These are phyloP conservation scores for Drosophila bifasciata DNA, from an alignment of 1,140 invertebrate genomes.

Conservation along the genomic window DNA sequence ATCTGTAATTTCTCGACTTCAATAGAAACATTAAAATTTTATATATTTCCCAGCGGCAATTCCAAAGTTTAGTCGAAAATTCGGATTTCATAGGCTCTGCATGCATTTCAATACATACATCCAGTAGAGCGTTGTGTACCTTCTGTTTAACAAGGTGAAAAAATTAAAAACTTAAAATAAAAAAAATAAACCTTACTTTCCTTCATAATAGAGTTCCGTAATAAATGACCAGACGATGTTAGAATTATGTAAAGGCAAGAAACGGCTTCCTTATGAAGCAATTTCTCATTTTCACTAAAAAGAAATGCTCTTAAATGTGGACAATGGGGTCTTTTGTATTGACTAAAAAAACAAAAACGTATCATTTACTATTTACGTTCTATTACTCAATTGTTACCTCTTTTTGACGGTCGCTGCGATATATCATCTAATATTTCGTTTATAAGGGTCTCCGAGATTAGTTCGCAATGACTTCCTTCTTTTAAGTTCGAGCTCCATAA, in stretches of 20 bases:
- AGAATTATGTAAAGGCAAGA: slow-evolving; percentile 36
- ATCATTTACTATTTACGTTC: neutral
- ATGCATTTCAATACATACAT: slow-evolving; percentile 27
- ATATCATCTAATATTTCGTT: slow-evolving; percentile 43
- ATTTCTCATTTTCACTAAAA: neutral
- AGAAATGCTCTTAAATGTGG: neutral
- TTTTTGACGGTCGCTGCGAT: neutral
- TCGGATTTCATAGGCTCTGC: slow-evolving; percentile 4
- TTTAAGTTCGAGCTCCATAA: slow-evolving; percentile 42
- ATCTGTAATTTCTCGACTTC: slow-evolving; percentile 26
- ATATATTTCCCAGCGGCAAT: slow-evolving; percentile 29
- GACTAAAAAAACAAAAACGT: neutral
- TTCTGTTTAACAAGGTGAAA: slow-evolving; percentile 13
- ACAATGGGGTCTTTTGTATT: neutral
- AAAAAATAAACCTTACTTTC: slow-evolving; percentile 22
- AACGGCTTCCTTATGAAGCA: slow-evolving; percentile 26
- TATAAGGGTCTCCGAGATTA: slow-evolving; percentile 37
- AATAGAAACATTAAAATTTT: slow-evolving; percentile 27
- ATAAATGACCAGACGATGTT: slow-evolving; percentile 33
- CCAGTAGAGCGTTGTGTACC: slow-evolving; percentile 41
- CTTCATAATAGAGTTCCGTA: slow-evolving; percentile 38
- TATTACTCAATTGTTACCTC: slow-evolving; percentile 15
- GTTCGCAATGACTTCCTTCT: slow-evolving; percentile 53
- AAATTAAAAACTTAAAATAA: neutral
- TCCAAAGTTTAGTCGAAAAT: slow-evolving; percentile 4